Evolutionary conservation across 2,888 invertebrate genomes (phyloP), one percentile per base, ranked within the genome.

Genomic region (Caenorhabditis angaria): DNA sequence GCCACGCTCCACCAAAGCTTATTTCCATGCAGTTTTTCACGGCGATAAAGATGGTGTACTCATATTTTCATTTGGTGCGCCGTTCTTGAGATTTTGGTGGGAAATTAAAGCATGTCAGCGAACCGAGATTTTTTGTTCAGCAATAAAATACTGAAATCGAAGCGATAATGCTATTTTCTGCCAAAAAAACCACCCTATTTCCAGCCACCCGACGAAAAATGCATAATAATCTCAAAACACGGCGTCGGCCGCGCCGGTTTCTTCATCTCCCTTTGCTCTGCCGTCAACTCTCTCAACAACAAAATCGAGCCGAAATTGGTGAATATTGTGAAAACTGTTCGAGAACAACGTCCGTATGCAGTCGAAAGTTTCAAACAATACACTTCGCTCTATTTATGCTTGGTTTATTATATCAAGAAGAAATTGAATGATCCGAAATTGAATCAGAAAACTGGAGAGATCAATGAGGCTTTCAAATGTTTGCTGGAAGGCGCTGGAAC

Each of bases 281-380:
- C 66, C 1, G 64, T 67, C 25, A 61, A 59, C 47, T 62, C 63
- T 20, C 41, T 71, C 22, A 66, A 71, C 32, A 59, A 71, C 22
- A 29, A 47, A 20, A 61, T 50, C 25, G 66, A 66, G 28, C 67
- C 67, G 47, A 28, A 61, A 54, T 53, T 71, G 1, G 32, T 22
- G 20, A 66, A 71, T 20, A 71, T 71, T 61, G 71, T 71, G 53
- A 59, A 56, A 51, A 41, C 60, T 25, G 54, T 71, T 47, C 60
- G 71, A 5, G 18, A 25, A 14, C 71, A 71, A 48, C 41, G 71
- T 48, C 71, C 71, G 28, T 53, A 64, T 53, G 51, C 71, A 20
- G 71, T 71, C n/a, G 67, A 63, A 22, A 67, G 66, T 35, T 53
- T 71, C 47, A 71, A 71, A 29, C 71, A 71, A 29, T 71, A 71